These are phyloP conservation scores for Leucosticte australis DNA, from an alignment of 2,113 vertebrate species.

Conservation along the genomic window DNA sequence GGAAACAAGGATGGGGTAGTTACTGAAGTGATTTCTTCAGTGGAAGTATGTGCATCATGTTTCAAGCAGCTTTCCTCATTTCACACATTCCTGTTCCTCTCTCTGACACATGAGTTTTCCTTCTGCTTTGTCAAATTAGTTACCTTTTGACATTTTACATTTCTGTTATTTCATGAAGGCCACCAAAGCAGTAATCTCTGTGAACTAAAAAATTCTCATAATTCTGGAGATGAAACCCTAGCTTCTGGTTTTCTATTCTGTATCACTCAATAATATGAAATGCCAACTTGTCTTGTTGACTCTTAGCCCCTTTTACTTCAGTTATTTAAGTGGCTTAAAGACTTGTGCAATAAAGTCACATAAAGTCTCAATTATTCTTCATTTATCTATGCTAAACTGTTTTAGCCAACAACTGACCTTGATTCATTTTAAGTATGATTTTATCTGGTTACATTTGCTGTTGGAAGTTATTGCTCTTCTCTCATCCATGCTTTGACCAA, in stretches of 20 bases:
- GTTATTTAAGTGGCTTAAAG: not conserved
- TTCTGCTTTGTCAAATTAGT: not conserved
- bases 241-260: not conserved
- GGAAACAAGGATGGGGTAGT: not conserved
- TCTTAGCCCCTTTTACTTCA: not conserved
- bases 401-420: not conserved
- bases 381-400: slow-evolving; percentile 13
- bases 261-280: not conserved
- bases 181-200: not conserved
- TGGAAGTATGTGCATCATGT: not conserved
- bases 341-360: not conserved
- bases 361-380: not conserved
- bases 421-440: not conserved
- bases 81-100: not conserved
- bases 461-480: slow-evolving; percentile 24
- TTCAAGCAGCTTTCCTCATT: not conserved
- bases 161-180: not conserved
- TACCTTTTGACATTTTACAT: not conserved
- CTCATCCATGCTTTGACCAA: not conserved
- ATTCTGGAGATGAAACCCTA: not conserved
- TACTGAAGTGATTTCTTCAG: not conserved
- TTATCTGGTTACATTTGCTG: not conserved
- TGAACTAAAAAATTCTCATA: not conserved
- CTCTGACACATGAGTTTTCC: not conserved
- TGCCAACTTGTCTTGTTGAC: not conserved